phyloP scores from a whole-genome alignment of 1,140 invertebrate species.

The Tetramorium parvispinum region DNA sequence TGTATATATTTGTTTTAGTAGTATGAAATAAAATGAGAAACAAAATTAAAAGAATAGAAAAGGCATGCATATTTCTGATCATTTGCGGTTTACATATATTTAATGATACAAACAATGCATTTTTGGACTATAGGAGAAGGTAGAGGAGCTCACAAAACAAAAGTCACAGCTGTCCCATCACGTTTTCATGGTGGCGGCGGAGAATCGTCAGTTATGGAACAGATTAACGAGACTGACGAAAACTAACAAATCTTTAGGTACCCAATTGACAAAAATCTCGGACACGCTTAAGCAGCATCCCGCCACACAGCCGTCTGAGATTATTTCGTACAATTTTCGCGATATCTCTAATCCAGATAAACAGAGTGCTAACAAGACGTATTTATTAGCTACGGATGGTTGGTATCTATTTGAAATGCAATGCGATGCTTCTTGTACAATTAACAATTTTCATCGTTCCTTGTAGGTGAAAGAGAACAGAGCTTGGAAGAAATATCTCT shows the following conservation, averaged over 20 bases:
- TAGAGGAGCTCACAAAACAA: constrained; percentile 89
- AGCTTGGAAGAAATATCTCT: constrained; percentile 93
- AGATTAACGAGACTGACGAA: constrained; percentile 89
- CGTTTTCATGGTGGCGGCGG: constrained; percentile 91
- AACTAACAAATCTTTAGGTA: constrained; percentile 86
- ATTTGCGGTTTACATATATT: not conserved
- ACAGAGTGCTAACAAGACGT: constrained; percentile 68
- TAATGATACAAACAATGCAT: not conserved
- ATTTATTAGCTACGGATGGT: constrained; percentile 77
- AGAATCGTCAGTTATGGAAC: constrained; percentile 92
- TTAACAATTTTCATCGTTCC: constrained; percentile 47
- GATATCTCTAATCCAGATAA: constrained; percentile 40
- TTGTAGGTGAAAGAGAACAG: constrained; percentile 84
- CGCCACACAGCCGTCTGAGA: constrained; percentile 69
- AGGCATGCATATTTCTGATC: not conserved
- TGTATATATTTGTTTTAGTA: not conserved
- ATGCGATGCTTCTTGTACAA: constrained; percentile 80
- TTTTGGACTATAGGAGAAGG: constrained; percentile 85
- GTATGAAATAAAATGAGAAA: not conserved
- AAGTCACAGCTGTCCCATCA: constrained; percentile 91
- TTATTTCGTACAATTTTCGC: constrained; percentile 77
- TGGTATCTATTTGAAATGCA: constrained; percentile 75
- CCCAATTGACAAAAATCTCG: constrained; percentile 85
- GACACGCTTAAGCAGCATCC: constrained; percentile 84
- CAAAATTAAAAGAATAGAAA: not conserved